Base-by-base conservation (phyloP, 2,888 invertebrate genomes). In the Tipula vernalis region DNA sequence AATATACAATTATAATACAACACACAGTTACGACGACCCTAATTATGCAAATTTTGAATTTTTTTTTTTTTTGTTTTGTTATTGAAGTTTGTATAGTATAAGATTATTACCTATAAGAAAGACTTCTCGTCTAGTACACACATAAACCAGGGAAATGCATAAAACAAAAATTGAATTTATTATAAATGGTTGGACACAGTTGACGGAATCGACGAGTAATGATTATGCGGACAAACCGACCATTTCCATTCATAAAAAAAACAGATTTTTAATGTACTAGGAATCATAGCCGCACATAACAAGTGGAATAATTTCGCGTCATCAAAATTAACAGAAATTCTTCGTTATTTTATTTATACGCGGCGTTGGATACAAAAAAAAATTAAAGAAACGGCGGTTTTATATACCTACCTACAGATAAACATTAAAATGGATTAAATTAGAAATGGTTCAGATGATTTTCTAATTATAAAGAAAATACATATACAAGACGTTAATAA, bases 241-340 rank as follows among this genome's bases (percentile, higher is more conserved):
- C 71, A 71, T 71, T 57, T 71, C 71, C 71, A 71, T 71, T 10
- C 71, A 71, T 28, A 71, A 10, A 28, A 28, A 71, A 71, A 28
- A 71, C 71, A 10, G 12, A 51, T 15, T 57, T 57, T 10, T 10
- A 12, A 44, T 44, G 8, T 44, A 10, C 10, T 12, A 12, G 10
- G 44, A 10, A 10, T 44, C 6, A 12, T 44, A 41, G 41, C 18
- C 2, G 2, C 2, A 71, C 71, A 71, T 71, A 71, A 71, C 71
- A 71, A 71, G 71, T 71, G 71, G 71, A 71, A 71, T 71, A 71
- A 71, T 71, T 71, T 71, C 71, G 71, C 71, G 71, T 71, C 71
- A 71, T 71, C 71, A 71, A 71, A 71, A 71, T 71, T 71, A 71
- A 71, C 71, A n/a, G 71, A 71, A 28, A 71, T 71, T 71, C 71